These are phyloP conservation scores for Acanthosepion lycidas DNA, from an alignment of 2,888 invertebrate genomes.

Conservation along the genomic window DNA sequence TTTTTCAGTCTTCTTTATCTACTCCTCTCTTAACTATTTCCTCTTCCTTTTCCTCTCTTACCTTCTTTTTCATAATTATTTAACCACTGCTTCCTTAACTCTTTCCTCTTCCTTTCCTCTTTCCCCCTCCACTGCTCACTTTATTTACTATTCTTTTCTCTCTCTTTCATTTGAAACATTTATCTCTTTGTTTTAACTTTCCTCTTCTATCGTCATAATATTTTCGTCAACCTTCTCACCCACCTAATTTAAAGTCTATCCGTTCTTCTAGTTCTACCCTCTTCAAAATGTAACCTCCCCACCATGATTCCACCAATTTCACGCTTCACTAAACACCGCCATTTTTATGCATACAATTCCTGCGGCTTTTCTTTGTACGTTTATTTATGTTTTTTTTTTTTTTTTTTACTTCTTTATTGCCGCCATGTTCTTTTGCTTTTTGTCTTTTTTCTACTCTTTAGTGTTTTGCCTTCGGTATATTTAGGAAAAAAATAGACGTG, in stretches of 20 bases:
- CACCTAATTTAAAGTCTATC: background rate
- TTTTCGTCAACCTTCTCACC: background rate
- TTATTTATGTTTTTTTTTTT: background rate
- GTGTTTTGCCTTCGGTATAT: background rate
- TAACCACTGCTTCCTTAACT: background rate
- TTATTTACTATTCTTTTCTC: background rate
- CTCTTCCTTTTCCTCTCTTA: background rate
- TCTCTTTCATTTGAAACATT: background rate
- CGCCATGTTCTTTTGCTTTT: background rate
- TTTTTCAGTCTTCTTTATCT: background rate
- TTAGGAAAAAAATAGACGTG: background rate
- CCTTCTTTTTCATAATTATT: background rate
- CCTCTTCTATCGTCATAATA: background rate
- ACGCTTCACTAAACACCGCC: slow-evolving; percentile 33
- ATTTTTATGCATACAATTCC: background rate
- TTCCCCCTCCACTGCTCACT: background rate
- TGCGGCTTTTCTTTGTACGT: background rate
- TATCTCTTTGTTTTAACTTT: background rate
- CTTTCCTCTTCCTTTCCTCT: background rate
- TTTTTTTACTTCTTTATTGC: background rate
- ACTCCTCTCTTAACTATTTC: background rate
- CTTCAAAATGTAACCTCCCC: background rate
- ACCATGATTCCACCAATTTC: background rate
- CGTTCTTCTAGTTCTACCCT: background rate
- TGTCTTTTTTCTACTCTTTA: background rate